Evolutionary conservation across 2,888 invertebrate genomes (phyloP), one percentile per base, ranked within the genome.

Genomic region (Epinotia bilunana): DNA sequence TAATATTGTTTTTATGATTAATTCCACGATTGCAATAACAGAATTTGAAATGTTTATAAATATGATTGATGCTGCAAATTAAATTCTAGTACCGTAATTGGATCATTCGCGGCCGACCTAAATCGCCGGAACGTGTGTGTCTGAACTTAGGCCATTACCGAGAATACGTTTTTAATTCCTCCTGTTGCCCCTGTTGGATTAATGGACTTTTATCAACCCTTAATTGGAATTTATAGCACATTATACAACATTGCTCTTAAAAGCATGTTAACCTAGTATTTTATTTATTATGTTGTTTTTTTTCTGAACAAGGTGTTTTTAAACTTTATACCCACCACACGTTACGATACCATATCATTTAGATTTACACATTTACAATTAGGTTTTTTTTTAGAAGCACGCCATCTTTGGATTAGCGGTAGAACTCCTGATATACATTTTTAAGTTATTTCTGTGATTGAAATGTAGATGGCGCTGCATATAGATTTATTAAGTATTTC

Each of bases 131-230:
- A 61, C 67, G 65, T 75, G 72, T 75, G 71, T 28, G 60, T 20
- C 61, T 71, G 55, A 73, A 72, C 72, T 75, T 67, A 57, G 49
- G 43, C 65, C 71, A 72, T 75, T 75, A 72, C 61, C 57, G 61
- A 72, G 61, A 61, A 75, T 75, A 72, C 72, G 75, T 72, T 75
- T 75, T 75, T 75, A 75, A 75, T 75, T 75, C 75, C 53, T 57
- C 63, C 49, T 55, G 68, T 69, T 61, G 33, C 71, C 72, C 75
- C 61, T 60, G 70, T 46, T 49, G 70, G 65, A 62, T 72, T 67
- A 72, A 75, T 75, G 72, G 72, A 67, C 61, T 72, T 64, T 75
- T 72, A 72, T 75, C 70, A 74, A 71, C 70, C 70, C 68, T 13
- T 70, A 65, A 74, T 65, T 71, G 64, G 60, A 70, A 70, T 74